phyloP scores from a whole-genome alignment of 2,797 vertebrate genomes.

The Gouania willdenowi region DNA sequence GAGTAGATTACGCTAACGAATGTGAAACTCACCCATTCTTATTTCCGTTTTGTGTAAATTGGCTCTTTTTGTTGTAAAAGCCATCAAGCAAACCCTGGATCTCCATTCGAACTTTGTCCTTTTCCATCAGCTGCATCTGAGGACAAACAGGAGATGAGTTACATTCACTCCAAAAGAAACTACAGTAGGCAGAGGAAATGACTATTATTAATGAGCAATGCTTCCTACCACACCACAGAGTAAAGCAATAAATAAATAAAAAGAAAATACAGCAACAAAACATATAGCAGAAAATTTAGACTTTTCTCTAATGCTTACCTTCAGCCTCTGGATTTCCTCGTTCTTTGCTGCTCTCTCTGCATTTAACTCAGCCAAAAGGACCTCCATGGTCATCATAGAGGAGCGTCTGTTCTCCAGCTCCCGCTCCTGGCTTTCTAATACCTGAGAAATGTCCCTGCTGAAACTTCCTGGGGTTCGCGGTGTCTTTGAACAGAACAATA shows the following conservation, averaged over 20 bases:
- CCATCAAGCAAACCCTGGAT: slow-evolving; percentile 81
- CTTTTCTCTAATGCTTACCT: no score
- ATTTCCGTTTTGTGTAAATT: slow-evolving; percentile 47
- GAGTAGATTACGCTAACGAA: no score
- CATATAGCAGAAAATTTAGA: no score
- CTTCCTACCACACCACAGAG: no score
- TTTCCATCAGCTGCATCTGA: slow-evolving; percentile 83
- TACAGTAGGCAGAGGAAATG: background rate
- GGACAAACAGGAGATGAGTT: slow-evolving; percentile 1
- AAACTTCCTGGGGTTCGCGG: slow-evolving; percentile 82
- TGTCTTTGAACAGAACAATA: slow-evolving; percentile 65
- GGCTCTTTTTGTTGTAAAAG: slow-evolving; percentile 79
- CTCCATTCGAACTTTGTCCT: slow-evolving; percentile 80
- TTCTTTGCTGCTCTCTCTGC: slow-evolving; percentile 86
- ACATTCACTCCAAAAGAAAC: background rate
- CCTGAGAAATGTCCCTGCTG: slow-evolving; percentile 75
- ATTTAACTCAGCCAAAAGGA: slow-evolving; percentile 84
- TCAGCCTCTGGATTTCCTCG: slow-evolving; percentile 87
- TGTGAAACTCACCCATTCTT: slow-evolving; percentile 58
- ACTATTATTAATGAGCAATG: no score
- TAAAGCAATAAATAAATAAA: no score
- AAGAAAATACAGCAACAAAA: no score
- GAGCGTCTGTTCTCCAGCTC: slow-evolving; percentile 85
- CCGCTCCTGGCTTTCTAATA: slow-evolving; percentile 83
- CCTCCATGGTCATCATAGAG: slow-evolving; percentile 84